Evolutionary conservation across 2,797 vertebrate species (phyloP).

Genomic region (Notoglanidium macrostoma): DNA sequence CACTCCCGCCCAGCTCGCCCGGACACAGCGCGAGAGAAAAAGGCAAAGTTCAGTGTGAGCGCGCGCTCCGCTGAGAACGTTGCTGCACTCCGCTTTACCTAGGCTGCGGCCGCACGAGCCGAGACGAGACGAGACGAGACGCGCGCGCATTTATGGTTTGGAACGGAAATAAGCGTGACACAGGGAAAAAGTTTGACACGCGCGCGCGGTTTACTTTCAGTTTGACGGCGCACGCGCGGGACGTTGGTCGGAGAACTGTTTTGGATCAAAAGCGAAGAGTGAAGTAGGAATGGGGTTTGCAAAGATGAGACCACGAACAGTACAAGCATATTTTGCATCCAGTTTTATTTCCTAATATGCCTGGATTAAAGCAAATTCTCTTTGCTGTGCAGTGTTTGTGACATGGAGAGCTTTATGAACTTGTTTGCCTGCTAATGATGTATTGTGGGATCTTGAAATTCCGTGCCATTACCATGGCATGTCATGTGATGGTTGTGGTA

Average conservation of each 20-base stretch:
- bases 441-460: constrained; percentile 20
- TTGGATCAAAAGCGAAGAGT: not conserved
- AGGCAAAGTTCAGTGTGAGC: constrained; percentile 31
- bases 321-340: not conserved
- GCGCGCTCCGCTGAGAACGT: constrained; percentile 31
- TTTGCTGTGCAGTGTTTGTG: not conserved
- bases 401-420: constrained; percentile 9
- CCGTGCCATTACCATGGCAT: constrained; percentile 62
- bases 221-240: constrained; percentile 8
- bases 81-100: not conserved
- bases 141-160: constrained; percentile 10
- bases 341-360: not conserved
- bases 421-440: constrained; percentile 21
- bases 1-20: constrained; percentile 39
- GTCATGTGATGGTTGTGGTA: constrained; percentile 62
- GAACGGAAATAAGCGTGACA: not conserved
- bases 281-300: not conserved
- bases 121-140: not conserved
- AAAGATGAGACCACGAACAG: constrained; percentile 7
- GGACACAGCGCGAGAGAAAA: not conserved
- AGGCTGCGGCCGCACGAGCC: not conserved
- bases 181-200: not conserved
- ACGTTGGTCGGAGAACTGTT: not conserved
- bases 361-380: constrained; percentile 8
- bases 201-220: not conserved